Percentiles rank a stretch among this genome's conserved stretches.
phyloP scores from a whole-genome alignment of 1,140 invertebrate species.

The Polypedilum vanderplanki region DNA sequence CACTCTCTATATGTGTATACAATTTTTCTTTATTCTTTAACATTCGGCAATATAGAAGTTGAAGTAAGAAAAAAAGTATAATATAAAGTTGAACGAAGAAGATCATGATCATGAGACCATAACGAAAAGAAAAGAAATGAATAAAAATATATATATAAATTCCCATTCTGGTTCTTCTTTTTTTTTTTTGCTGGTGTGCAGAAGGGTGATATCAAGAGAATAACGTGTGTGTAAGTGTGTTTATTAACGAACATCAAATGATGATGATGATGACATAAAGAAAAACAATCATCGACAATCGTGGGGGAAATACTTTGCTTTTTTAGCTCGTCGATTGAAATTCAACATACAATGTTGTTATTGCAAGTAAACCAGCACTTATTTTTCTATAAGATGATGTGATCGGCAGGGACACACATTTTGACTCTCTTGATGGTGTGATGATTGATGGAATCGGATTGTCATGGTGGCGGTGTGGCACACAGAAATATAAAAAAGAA shows the following conservation, averaged over 20 bases:
- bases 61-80: constrained; percentile 6
- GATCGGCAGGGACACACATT: constrained; percentile 15
- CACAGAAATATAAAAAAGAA: background rate
- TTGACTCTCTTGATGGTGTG: background rate
- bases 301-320: background rate
- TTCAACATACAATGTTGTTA: constrained; percentile 18
- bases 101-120: constrained; percentile 23
- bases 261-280: constrained; percentile 4
- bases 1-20: background rate
- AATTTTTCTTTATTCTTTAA: background rate
- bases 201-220: constrained; percentile 27
- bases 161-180: constrained; percentile 1
- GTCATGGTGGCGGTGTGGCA: background rate
- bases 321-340: background rate
- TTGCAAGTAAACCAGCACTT: background rate
- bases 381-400: background rate
- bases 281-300: constrained; percentile 4
- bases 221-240: background rate
- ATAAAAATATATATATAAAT: constrained; percentile 15
- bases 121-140: constrained; percentile 20
- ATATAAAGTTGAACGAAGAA: background rate
- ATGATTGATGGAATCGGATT: constrained; percentile 13
- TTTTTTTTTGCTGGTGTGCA: background rate
- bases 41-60: constrained; percentile 9
- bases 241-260: background rate